Evolutionary conservation across 2,113 vertebrate species (phyloP).

Genomic region (Nipponia nippon): DNA sequence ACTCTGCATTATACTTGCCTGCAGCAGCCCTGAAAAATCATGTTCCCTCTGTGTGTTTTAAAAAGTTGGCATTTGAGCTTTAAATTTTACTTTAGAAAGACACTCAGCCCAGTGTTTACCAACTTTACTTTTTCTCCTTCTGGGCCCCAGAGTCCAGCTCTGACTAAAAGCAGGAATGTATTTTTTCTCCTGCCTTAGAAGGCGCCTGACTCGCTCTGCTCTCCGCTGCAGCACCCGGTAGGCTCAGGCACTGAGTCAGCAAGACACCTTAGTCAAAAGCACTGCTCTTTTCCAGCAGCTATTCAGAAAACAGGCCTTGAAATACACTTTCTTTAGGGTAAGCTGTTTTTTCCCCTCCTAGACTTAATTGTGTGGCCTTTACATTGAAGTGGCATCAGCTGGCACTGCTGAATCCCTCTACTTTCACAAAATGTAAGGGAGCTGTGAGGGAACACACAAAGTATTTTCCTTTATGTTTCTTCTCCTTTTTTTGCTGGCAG

Average conservation of each 20-base stretch:
- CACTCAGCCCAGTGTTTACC: background rate
- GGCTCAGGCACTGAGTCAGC: background rate
- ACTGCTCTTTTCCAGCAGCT: background rate
- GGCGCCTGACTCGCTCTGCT: background rate
- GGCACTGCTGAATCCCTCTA: background rate
- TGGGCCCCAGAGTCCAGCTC: background rate
- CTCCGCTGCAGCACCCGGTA: background rate
- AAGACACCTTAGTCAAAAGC: background rate
- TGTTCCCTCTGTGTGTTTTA: background rate
- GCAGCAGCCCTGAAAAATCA: background rate
- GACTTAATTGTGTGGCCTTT: background rate
- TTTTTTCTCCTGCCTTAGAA: background rate
- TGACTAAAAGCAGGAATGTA: background rate
- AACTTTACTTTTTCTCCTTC: background rate
- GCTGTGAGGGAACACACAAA: background rate
- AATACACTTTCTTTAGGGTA: background rate
- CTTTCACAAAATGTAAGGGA: background rate
- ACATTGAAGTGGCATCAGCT: background rate
- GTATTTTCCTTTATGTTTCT: background rate
- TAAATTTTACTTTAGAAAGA: background rate
- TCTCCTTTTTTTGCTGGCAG: background rate
- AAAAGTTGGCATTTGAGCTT: background rate
- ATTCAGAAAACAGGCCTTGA: background rate
- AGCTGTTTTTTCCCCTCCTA: background rate
- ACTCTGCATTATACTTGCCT: background rate